Evolutionary conservation across 2,888 invertebrate genomes (phyloP), one percentile per base, ranked within the genome.

Genomic region (Polylopha cassiicola): DNA sequence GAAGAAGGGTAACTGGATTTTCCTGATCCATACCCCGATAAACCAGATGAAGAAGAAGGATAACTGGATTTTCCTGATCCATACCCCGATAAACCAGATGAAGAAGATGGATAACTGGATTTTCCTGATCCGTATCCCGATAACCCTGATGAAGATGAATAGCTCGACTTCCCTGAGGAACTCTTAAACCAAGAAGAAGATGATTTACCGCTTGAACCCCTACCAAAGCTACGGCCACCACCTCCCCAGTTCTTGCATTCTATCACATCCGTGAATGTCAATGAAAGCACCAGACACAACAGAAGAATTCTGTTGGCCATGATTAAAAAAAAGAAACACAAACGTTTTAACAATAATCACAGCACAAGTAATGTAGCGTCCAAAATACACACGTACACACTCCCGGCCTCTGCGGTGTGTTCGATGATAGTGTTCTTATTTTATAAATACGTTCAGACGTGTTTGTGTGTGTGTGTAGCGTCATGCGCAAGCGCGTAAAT

Each of bases 251-350:
- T 50, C 24, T 53, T 37, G 51, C 72, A 63, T 52, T 71, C 62
- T 36, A 61, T 56, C 30, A 61, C 53, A 48, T 61, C 58, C 18
- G 63, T 51, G 31, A 60, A 53, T 20, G 66, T 38, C 57, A 62
- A 61, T 43, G 61, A 51, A 43, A 77, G 47, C 37, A 76, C 59
- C 8, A 79, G 62, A 55, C 72, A 69, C 62, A 76, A 67, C 65
- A 78, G 53, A 51, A 67, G 32, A 51, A 44, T 54, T 54, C 63
- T 75, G 63, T 60, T 73, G 60, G 64, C 73, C 80, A 79, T 79
- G 44, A 52, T 64, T 38, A 28, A 39, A n/a, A n/a, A n/a, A n/a
- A n/a, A n/a, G n/a, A n/a, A n/a, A n/a, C n/a, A n/a, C n/a, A n/a
- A n/a, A n/a, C n/a, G n/a, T n/a, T n/a, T n/a, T n/a, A n/a, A n/a